Base-by-base conservation (phyloP, 64 coral and sea anemone species). In the Stylophora pistillata region DNA sequence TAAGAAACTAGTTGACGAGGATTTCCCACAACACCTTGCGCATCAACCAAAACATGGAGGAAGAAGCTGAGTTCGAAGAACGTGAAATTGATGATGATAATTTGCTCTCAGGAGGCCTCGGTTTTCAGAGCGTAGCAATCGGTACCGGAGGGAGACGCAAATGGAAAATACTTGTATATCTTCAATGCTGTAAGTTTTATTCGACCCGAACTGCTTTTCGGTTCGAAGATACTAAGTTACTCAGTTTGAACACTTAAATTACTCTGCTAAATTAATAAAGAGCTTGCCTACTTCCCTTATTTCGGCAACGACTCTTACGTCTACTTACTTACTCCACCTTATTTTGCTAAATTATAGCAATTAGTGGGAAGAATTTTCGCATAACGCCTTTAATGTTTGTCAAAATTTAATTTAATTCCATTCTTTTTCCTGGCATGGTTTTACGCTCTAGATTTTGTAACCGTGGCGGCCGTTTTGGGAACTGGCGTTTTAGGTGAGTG, bases 101-200 rank as follows among this genome's bases (percentile, higher is more conserved):
- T 55, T 25, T 78, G 23, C 75, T 78, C 17, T 78, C 52, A n/a
- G 25, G 53, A 15, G 18, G 14, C 52, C n/a, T 70, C 16, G 30
- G 65, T 55, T 18, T 76, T 12, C 30, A 78, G 32, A 12, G 57
- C 57, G 78, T 55, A 34, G 5, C 87, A 21, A 60, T 76, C 26
- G 23, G 53, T 9, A 78, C 10, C 5, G 78, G 55, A 28, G 18
- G 25, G n/a, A 4, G 27, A 47, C 69, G 30, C 9, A 63, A 30
- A 41, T 28, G 55, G 26, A 55, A 47, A 69, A 18, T 58, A 15
- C 28, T 88, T 23, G 74, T 56, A 1, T 88, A 88, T 61, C 41
- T 88, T 0, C 74, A 88, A 32, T 88, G 74, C 18, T 88, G 87
- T 88, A 88, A 88, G 87, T 88, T 77, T 68, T 54, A 28, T 47